Conservation (phyloP, 2,113 vertebrate genomes). For the Bos indicus region DNA sequence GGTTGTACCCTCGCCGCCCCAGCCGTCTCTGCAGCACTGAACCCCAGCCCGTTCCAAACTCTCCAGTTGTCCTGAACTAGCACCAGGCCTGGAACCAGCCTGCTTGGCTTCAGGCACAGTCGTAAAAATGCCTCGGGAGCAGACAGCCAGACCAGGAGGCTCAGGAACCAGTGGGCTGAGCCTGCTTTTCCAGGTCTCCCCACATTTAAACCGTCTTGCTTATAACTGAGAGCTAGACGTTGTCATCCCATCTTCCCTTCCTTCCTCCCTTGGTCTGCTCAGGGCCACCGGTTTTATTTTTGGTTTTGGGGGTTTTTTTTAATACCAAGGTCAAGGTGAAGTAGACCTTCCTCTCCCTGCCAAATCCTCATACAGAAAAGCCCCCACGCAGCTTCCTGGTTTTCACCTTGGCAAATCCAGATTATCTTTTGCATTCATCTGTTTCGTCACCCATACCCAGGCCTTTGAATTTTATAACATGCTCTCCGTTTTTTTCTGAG, state of each 20-base stretch:
- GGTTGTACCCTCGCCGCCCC: neutral
- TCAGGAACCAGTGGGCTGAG: neutral
- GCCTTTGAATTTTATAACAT: constrained; percentile 31
- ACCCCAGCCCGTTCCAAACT: neutral
- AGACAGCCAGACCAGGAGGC: neutral
- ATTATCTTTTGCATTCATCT: constrained; percentile 31
- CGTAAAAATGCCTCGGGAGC: neutral
- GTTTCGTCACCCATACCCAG: neutral
- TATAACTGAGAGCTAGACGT: neutral
- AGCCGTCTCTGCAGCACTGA: neutral
- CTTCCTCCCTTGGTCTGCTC: neutral
- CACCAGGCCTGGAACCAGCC: neutral
- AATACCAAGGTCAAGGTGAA: neutral
- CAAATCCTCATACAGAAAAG: neutral
- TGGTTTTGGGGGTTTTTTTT: neutral
- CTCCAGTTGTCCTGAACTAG: neutral
- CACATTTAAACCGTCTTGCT: neutral
- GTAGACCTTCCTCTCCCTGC: neutral
- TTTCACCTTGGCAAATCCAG: neutral
- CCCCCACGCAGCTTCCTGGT: neutral
- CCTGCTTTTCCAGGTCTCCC: neutral
- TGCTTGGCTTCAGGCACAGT: neutral
- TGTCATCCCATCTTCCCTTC: neutral
- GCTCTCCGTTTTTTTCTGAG: constrained; percentile 54
- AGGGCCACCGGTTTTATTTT: neutral